Evolutionary conservation across 2,113 vertebrate genomes (phyloP), one percentile per base, ranked within the genome.

Genomic region (Catagonus wagneri): DNA sequence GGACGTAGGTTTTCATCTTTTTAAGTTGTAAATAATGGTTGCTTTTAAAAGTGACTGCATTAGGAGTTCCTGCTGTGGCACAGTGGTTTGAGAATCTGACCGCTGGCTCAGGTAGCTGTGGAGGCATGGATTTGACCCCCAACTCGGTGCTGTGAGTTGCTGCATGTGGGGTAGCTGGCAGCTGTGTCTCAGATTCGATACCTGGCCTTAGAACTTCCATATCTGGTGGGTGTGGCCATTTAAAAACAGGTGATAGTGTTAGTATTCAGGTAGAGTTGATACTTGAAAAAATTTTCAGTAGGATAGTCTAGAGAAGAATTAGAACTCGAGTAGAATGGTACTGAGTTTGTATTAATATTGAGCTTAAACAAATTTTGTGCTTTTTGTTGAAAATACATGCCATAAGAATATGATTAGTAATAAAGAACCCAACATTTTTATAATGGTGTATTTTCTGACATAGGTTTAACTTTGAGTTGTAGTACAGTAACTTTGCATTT

Each of bases 381-480:
- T 66, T 79, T 87, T 56, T 52, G 34, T 79, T 81, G 27, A 63
- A 89, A 75, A 91, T 36, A 56, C 79, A 65, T 58, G 32, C 19
- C 44, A 25, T 23, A 89, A 60, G 7, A 23, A 22, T 93, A 23
- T 61, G 50, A 36, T 69, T 76, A 81, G 54, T 78, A 83, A 63
- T 69, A 58, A 81, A 75, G 27, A 78, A 72, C 50, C 20, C 7
- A 85, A 27, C 52, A 83, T 86, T 90, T 94, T 92, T 97, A 50
- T 80, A 44, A 63, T 83, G 50, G 16, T 75, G 1, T 66, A 7
- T 95, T 78, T 90, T 90, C 9, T 90, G 29, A 96, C 58, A 6
- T 89, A 52, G 75, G 36, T 81, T 94, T 94, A 72, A 25, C n/a
- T 96, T 92, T 71, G 74, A 89, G 75, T 17, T 88, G 7, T 54